Conservation (phyloP, 2,797 vertebrate species). For the Geotrypetes seraphini region DNA sequence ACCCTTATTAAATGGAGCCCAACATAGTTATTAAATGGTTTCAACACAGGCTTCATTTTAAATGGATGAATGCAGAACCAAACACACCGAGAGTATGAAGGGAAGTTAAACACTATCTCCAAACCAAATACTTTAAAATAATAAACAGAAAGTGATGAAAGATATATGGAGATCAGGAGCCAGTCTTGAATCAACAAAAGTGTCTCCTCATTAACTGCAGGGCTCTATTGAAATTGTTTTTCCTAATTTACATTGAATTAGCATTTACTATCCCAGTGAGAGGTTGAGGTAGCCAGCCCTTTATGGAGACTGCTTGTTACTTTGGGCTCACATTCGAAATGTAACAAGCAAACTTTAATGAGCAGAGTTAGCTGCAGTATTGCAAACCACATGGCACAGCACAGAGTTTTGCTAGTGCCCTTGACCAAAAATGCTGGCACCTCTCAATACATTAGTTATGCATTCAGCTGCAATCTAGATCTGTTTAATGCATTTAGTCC, state of each 20-base stretch:
- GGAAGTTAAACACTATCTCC: too few species aligned
- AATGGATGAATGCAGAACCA: too few species aligned
- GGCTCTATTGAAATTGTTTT: constrained; percentile 20
- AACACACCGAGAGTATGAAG: too few species aligned
- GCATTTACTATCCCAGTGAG: constrained; percentile 35
- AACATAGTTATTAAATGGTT: too few species aligned
- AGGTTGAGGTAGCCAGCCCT: constrained; percentile 15
- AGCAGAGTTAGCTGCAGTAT: background rate
- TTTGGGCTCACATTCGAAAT: constrained; percentile 32
- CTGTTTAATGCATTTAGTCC: constrained; percentile 53
- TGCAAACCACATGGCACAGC: too few species aligned
- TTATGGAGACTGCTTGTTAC: constrained; percentile 25
- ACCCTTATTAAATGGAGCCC: too few species aligned
- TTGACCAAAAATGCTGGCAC: constrained; percentile 21
- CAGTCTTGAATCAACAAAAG: constrained; percentile 23
- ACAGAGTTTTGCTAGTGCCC: too few species aligned
- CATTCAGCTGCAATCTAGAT: constrained; percentile 19
- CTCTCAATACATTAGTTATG: constrained; percentile 41
- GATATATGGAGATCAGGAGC: background rate
- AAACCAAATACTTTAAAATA: constrained; percentile 37
- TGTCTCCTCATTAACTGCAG: constrained; percentile 14
- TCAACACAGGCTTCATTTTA: too few species aligned
- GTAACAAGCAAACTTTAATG: constrained; percentile 46
- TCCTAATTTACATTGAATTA: constrained; percentile 40
- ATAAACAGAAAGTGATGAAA: constrained; percentile 29